These are phyloP conservation scores for Drosophila demipolita DNA, from an alignment of 2,888 invertebrate genomes.

Conservation along the genomic window DNA sequence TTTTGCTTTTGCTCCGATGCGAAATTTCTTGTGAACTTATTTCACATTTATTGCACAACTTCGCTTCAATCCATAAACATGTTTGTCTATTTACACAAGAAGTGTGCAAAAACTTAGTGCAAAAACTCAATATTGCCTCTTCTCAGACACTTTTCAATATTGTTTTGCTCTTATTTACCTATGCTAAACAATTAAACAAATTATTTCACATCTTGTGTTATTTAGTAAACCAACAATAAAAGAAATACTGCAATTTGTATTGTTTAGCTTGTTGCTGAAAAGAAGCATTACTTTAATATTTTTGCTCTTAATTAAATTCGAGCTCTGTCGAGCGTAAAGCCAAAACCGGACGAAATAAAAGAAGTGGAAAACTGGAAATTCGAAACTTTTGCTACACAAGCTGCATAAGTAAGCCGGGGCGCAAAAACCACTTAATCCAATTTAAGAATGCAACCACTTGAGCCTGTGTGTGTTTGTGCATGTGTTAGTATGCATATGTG, in stretches of 20 bases:
- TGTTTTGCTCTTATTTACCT: constrained; percentile 2
- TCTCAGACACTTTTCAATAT: constrained; percentile 2
- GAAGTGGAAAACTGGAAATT: constrained; percentile 25
- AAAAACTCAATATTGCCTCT: constrained; percentile 12
- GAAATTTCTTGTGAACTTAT: constrained; percentile 1
- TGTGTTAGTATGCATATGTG: constrained; percentile 31
- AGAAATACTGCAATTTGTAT: not conserved
- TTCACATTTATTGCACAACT: constrained; percentile 8
- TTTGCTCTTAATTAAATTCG: constrained; percentile 77
- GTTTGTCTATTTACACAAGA: not conserved
- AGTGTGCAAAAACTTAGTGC: constrained; percentile 3
- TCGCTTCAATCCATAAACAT: not conserved
- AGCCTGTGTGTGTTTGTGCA: constrained; percentile 42
- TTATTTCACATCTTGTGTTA: constrained; percentile 27
- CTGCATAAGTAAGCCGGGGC: constrained; percentile 40
- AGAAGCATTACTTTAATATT: constrained; percentile 73
- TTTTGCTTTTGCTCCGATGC: not conserved
- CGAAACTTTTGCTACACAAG: constrained; percentile 28
- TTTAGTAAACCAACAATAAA: constrained; percentile 31
- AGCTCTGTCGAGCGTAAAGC: constrained; percentile 65
- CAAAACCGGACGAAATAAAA: constrained; percentile 42
- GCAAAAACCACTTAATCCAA: constrained; percentile 78
- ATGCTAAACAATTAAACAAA: constrained; percentile 29
- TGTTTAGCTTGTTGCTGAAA: constrained; percentile 29
- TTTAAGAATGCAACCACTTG: constrained; percentile 80